Conservation (phyloP, 2,113 vertebrate species). For the Pogonocichla stellata region DNA sequence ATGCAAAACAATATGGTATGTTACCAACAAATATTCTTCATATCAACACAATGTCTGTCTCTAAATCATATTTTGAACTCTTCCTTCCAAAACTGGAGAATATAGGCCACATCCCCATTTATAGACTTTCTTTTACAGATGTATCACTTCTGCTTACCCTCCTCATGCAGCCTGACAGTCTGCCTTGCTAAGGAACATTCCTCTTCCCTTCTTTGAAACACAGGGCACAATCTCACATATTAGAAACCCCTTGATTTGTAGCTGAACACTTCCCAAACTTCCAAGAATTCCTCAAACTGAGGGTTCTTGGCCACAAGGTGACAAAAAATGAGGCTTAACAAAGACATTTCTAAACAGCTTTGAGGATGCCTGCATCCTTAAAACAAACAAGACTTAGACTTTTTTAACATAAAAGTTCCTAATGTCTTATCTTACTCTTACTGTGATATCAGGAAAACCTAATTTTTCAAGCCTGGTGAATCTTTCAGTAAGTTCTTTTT, state of each 20-base stretch:
- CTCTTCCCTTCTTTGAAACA: neutral
- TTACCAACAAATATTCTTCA: neutral
- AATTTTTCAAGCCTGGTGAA: neutral
- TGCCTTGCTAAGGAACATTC: neutral
- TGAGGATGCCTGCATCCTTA: neutral
- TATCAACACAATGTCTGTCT: neutral
- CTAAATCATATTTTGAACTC: neutral
- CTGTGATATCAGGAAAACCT: neutral
- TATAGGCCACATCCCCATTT: neutral
- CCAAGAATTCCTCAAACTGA: neutral
- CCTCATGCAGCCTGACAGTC: neutral
- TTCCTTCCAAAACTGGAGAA: neutral
- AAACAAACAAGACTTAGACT: neutral
- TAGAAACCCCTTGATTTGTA: neutral
- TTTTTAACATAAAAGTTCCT: neutral
- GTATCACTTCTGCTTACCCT: neutral
- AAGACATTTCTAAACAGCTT: neutral
- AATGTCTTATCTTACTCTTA: neutral
- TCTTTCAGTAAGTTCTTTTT: neutral
- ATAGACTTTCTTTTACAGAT: neutral
- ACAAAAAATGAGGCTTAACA: neutral
- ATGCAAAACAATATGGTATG: neutral
- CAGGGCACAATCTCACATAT: neutral
- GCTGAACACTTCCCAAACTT: neutral
- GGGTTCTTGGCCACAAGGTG: neutral